These are phyloP conservation scores for Beris morrisii DNA, from an alignment of 2,888 invertebrate genomes.

Conservation along the genomic window DNA sequence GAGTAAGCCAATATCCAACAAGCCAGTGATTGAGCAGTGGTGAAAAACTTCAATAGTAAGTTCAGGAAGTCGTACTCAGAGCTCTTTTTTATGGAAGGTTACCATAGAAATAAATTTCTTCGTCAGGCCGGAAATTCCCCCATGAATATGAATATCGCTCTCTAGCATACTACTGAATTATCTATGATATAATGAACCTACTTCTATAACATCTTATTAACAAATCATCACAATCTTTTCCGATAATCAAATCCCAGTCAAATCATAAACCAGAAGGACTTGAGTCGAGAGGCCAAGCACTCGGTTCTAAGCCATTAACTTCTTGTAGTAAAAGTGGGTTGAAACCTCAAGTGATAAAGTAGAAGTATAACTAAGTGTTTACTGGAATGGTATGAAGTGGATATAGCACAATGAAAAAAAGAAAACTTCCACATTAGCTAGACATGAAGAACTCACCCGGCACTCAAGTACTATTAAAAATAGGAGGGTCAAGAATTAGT, in stretches of 20 bases:
- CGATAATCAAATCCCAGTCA: slow-evolving; percentile 22
- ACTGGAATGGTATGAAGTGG: slow-evolving; percentile 14
- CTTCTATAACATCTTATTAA: too few species aligned
- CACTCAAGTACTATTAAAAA: slow-evolving; percentile 23
- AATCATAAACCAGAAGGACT: slow-evolving; percentile 25
- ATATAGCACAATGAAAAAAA: slow-evolving; percentile 13
- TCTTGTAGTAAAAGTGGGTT: not conserved
- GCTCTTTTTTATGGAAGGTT: too few species aligned
- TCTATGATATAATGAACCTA: too few species aligned
- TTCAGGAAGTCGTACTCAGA: too few species aligned
- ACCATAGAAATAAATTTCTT: too few species aligned
- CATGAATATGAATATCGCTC: too few species aligned
- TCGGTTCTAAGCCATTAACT: slow-evolving; percentile 21
- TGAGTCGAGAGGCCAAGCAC: slow-evolving; percentile 16
- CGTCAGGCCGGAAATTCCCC: too few species aligned
- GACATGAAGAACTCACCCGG: slow-evolving; percentile 13
- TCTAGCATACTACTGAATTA: too few species aligned
- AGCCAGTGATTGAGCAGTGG: too few species aligned
- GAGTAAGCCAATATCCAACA: too few species aligned
- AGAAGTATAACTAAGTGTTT: slow-evolving; percentile 17
- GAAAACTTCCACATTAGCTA: slow-evolving; percentile 14
- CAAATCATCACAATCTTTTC: not conserved
- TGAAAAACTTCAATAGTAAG: too few species aligned
- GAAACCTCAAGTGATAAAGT: slow-evolving; percentile 3
- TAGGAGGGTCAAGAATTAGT: slow-evolving; percentile 21